A percentile compares a stretch with the other conserved stretches of the same genome.
Evolutionary conservation across 2,797 vertebrate species (phyloP).

Genomic region (Diglossa cyanea): DNA sequence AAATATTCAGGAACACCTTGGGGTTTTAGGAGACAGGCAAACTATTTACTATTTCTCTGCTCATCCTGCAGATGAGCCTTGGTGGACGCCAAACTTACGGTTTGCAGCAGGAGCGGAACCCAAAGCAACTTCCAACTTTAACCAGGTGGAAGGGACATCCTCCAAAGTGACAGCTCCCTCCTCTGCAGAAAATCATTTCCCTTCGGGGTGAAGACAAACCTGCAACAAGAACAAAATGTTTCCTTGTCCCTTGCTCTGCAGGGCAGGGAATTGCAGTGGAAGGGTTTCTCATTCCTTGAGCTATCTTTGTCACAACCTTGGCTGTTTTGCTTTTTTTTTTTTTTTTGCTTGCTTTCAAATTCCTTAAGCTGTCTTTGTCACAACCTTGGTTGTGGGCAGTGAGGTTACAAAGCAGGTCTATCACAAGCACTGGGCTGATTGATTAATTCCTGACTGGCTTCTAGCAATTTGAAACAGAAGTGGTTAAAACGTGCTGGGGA

Average conservation of each 20-base stretch:
- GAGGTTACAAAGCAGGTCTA: not conserved
- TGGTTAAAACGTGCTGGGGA: not conserved
- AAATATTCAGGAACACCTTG: not conserved
- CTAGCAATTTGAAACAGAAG: not conserved
- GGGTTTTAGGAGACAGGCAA: not conserved
- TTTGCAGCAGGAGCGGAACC: slow-evolving; percentile 44
- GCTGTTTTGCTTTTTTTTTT: too few relatives aligned
- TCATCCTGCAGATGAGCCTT: not conserved
- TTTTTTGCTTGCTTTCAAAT: too few relatives aligned
- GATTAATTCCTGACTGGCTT: not conserved
- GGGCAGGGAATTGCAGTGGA: fast-evolving
- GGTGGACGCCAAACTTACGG: not conserved
- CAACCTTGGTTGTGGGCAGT: too few relatives aligned
- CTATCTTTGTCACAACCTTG: too few relatives aligned
- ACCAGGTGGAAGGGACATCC: not conserved
- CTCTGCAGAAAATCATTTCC: not conserved
- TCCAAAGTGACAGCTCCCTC: not conserved
- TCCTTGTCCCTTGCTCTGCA: not conserved
- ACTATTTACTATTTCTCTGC: not conserved
- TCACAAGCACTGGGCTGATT: not conserved
- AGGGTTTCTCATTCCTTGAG: not conserved
- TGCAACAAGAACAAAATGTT: not conserved
- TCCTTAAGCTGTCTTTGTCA: too few relatives aligned
- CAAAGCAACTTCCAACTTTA: not conserved
- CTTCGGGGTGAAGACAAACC: not conserved